Evolutionary conservation across 1,140 invertebrate species (phyloP), one percentile per base, ranked within the genome.

Genomic region (Rhopalosiphum padi): DNA sequence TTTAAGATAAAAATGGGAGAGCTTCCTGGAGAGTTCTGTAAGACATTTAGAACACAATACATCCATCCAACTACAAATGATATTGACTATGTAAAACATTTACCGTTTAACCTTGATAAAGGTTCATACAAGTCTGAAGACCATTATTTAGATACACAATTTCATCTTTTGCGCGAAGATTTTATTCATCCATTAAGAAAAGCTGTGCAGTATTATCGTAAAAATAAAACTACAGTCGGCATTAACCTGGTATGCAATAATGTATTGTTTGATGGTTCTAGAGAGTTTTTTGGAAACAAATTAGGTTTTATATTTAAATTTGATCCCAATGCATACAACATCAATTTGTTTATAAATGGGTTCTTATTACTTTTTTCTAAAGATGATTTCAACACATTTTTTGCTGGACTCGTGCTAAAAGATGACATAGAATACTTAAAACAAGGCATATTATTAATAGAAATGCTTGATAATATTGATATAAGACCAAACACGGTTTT

Each of bases 81-180:
- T 51, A 85, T 93, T 86, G 82, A 93, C 46, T 93, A 85, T 55
- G 51, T 93, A 41, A 93, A 93, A 53, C 43, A 23, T 53, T 68
- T 93, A 85, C 91, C 91, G 3, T 85, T 85, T 22, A 93, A 93
- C 35, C 91, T 95, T 90, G 94, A 94, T 22, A 93, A 95, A 46
- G 96, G 96, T 0, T 93, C 94, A 11, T 96, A 96, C 94, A 94
- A 94, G 9, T 94, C 95, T 94, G 94, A 95, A 8, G 95, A 96
- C 35, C 96, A 96, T 94, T 96, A 96, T 94, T 94, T 97, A 37
- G 96, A 97, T 94, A 95, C 96, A 1, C 96, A 96, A 94, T 96
- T 96, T 94, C 95, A 96, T 11, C 94, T 96, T 0, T 94, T 97
- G 23, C 94, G 96, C 48, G 96, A 96, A 95, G 96, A 97, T 94